These are phyloP conservation scores for Lasioglossum albipes DNA, from an alignment of 1,140 invertebrate species.

Conservation along the genomic window DNA sequence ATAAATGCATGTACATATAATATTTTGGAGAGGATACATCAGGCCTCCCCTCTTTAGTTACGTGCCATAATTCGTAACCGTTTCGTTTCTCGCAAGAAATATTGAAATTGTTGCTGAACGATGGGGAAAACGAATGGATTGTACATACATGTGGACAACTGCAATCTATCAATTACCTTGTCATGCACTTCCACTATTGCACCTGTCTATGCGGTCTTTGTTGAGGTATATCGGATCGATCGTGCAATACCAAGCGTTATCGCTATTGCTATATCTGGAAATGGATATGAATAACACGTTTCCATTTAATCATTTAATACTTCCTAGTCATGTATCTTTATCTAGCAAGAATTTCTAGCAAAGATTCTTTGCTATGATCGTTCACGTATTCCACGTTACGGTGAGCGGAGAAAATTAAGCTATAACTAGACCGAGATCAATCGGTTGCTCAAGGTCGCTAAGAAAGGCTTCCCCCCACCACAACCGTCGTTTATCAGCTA, in stretches of 20 bases:
- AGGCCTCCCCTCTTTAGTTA: neutral
- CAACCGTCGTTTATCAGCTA: neutral
- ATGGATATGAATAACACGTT: neutral
- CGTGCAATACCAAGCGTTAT: neutral
- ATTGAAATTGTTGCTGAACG: constrained; percentile 24
- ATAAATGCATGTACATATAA: neutral
- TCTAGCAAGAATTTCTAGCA: neutral
- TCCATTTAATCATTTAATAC: neutral
- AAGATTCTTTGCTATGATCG: neutral
- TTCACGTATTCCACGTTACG: neutral
- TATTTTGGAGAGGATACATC: neutral
- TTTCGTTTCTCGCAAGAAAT: constrained; percentile 11
- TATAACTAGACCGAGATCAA: neutral
- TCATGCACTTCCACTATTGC: constrained; percentile 35
- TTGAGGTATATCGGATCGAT: constrained; percentile 22
- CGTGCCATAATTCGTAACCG: neutral
- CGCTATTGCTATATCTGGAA: neutral
- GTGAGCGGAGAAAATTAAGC: neutral
- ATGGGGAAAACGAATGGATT: constrained; percentile 38
- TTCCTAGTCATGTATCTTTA: neutral
- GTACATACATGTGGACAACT: constrained; percentile 26
- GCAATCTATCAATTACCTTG: constrained; percentile 27
- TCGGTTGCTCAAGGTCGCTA: neutral
- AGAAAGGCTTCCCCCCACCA: neutral
- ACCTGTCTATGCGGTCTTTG: constrained; percentile 16